Conservation (phyloP, 2,888 invertebrate species). For the Biston betularia region DNA sequence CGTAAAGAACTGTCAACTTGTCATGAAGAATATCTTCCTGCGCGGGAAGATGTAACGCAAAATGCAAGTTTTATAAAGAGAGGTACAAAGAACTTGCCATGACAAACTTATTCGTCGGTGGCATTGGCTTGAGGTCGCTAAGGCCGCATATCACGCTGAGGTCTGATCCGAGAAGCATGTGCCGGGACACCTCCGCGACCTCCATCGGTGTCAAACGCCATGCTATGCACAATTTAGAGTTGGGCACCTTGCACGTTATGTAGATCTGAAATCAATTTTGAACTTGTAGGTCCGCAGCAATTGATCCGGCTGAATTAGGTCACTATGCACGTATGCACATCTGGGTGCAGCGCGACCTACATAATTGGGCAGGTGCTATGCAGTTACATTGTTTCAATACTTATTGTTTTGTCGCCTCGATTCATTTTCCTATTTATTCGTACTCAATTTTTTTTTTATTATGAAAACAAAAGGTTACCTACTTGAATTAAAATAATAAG, state of each 20-base stretch:
- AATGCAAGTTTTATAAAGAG: neutral
- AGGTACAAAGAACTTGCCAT: slow-evolving; percentile 34
- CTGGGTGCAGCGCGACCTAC: slow-evolving; percentile 29
- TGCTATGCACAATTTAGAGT: slow-evolving; percentile 55
- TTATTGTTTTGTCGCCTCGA: too few relatives aligned
- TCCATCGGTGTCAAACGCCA: slow-evolving; percentile 53
- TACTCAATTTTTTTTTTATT: neutral
- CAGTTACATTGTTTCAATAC: too few relatives aligned
- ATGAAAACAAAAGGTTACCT: neutral
- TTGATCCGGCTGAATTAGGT: slow-evolving; percentile 28
- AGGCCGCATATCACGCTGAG: slow-evolving; percentile 56
- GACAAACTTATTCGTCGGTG: slow-evolving; percentile 39
- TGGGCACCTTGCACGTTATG: slow-evolving; percentile 42
- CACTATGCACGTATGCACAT: slow-evolving; percentile 30
- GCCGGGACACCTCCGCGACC: slow-evolving; percentile 37
- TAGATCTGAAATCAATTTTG: slow-evolving; percentile 54
- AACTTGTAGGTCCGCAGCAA: slow-evolving; percentile 25
- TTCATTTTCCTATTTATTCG: too few relatives aligned
- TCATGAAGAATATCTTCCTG: too few relatives aligned
- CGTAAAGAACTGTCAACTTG: neutral
- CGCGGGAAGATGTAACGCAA: too few relatives aligned
- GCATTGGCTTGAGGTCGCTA: slow-evolving; percentile 49
- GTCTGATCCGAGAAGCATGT: slow-evolving; percentile 42
- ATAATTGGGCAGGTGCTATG: neutral
- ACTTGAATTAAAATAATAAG: neutral